Conservation (phyloP, 2,113 vertebrate genomes). For the Condylura cristata region DNA sequence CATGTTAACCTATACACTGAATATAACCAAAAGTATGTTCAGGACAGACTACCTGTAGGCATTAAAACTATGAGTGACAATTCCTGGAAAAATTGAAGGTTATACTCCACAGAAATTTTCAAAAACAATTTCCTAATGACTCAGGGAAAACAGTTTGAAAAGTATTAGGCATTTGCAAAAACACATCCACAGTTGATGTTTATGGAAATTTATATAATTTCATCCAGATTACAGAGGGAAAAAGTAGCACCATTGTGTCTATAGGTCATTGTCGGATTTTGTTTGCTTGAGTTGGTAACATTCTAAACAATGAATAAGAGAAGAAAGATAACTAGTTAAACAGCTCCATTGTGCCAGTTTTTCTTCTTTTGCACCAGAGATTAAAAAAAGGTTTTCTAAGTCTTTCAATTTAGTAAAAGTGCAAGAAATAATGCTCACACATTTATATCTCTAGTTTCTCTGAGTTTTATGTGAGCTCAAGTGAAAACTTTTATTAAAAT, state of each 20-base stretch:
- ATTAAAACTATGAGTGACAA: neutral
- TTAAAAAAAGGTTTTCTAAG: neutral
- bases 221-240: neutral
- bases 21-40: neutral
- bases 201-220: neutral
- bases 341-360: neutral
- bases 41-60: neutral
- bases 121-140: neutral
- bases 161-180: constrained; percentile 30
- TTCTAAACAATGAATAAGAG: neutral
- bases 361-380: neutral
- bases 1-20: neutral
- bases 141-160: neutral
- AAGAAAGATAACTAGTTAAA: neutral
- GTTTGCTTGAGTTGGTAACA: neutral
- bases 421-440: neutral
- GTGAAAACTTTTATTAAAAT: constrained; percentile 55
- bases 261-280: neutral
- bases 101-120: neutral
- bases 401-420: neutral
- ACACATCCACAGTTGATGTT: neutral
- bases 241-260: neutral
- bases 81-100: neutral
- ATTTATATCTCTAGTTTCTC: constrained; percentile 7
- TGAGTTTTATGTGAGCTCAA: constrained; percentile 36